These are phyloP conservation scores for Gnatocerus cornutus DNA, from an alignment of 2,888 invertebrate genomes.

Conservation along the genomic window DNA sequence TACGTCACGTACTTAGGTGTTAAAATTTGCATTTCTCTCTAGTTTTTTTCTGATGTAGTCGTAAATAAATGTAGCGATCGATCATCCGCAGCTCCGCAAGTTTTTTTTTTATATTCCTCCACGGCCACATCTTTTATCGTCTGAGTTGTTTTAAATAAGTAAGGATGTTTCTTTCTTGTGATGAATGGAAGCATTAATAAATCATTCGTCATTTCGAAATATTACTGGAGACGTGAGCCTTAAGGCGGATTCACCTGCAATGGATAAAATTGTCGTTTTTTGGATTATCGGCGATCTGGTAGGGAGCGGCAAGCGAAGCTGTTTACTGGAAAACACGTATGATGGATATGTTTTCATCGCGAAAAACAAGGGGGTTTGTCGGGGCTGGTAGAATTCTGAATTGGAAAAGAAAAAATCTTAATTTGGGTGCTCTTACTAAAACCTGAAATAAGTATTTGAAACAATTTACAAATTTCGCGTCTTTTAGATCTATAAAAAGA, in stretches of 20 bases:
- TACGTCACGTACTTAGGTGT: slow-evolving; percentile 30
- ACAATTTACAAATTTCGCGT: no score
- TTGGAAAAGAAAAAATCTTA: no score
- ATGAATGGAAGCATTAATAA: slow-evolving; percentile 2
- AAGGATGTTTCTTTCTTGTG: slow-evolving; percentile 4
- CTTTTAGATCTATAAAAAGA: no score
- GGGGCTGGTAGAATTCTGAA: no score
- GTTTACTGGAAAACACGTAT: not conserved
- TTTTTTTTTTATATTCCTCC: not conserved
- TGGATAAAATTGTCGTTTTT: no score
- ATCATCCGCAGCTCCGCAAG: not conserved
- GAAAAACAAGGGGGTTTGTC: not conserved
- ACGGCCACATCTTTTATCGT: slow-evolving; percentile 7
- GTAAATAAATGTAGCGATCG: not conserved
- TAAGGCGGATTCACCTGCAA: no score
- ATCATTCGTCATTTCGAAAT: slow-evolving; percentile 1
- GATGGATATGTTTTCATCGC: not conserved
- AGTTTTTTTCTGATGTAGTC: slow-evolving; percentile 5
- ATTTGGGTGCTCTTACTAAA: no score
- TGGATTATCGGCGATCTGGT: not conserved
- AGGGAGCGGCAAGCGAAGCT: not conserved
- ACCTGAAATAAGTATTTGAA: no score
- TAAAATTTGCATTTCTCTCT: slow-evolving; percentile 9
- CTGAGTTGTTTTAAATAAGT: slow-evolving; percentile 17
- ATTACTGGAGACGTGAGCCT: not conserved